phyloP scores from a whole-genome alignment of 2,113 vertebrate genomes.

The Stigmatopora nigra region DNA sequence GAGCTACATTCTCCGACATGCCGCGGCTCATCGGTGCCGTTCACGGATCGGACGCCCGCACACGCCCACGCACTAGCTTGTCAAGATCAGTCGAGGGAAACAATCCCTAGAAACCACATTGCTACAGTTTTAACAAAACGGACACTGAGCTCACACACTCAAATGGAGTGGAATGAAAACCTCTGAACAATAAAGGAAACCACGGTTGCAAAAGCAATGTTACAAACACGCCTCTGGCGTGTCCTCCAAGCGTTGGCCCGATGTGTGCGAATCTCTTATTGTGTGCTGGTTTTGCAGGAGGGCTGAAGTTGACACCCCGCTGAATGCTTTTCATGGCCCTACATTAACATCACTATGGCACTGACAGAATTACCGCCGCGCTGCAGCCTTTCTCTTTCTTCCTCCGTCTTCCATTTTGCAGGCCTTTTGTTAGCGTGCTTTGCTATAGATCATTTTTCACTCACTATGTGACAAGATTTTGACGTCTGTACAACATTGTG shows the following conservation, averaged over 20 bases:
- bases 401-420: not conserved
- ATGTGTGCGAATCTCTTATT: constrained; percentile 32
- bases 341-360: constrained; percentile 69
- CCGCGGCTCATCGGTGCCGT: constrained; percentile 36
- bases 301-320: constrained; percentile 54
- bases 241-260: constrained; percentile 10
- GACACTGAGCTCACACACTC: not conserved
- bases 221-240: constrained; percentile 12
- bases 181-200: not conserved
- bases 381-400: constrained; percentile 30
- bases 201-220: not conserved
- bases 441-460: not conserved
- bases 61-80: constrained; percentile 11
- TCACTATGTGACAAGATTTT: constrained; percentile 16
- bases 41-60: not conserved
- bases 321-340: constrained; percentile 61
- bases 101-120: not conserved
- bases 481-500: constrained; percentile 29
- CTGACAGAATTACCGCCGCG: constrained; percentile 64
- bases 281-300: constrained; percentile 50
- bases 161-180: not conserved
- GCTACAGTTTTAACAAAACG: not conserved
- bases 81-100: not conserved
- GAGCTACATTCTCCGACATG: constrained; percentile 54
- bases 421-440: not conserved